phyloP scores from a whole-genome alignment of 2,888 invertebrate genomes.

The Cataglyphis cursor region DNA sequence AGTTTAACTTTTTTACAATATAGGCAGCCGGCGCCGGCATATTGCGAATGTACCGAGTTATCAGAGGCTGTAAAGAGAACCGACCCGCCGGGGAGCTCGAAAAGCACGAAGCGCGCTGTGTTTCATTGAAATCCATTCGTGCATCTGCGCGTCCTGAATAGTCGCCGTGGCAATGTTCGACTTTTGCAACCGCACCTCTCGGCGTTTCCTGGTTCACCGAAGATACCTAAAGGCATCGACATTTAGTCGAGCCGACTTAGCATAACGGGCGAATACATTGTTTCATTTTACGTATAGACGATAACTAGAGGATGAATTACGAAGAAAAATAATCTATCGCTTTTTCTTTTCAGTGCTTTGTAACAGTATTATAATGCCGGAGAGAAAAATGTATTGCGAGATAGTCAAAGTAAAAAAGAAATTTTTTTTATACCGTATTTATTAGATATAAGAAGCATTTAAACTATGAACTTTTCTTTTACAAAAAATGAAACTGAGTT shows the following conservation, averaged over 20 bases:
- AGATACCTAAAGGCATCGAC: conserved; percentile 44
- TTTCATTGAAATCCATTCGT: conserved; percentile 76
- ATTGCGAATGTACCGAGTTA: conserved; percentile 70
- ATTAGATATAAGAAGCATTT: background rate
- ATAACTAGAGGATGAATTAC: conserved; percentile 27
- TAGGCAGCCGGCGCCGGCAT: conserved; percentile 57
- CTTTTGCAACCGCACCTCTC: conserved; percentile 76
- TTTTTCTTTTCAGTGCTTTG: background rate
- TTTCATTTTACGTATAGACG: conserved; percentile 34
- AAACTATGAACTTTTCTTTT: background rate
- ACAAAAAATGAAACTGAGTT: background rate
- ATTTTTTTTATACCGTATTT: background rate
- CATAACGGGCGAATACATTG: conserved; percentile 19
- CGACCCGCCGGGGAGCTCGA: conserved; percentile 48
- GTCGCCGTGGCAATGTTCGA: conserved; percentile 66
- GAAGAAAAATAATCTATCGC: background rate
- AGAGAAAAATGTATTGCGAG: background rate
- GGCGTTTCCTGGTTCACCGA: conserved; percentile 75
- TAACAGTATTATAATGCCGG: conserved; percentile 8
- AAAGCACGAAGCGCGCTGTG: conserved; percentile 63
- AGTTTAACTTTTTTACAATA: conserved; percentile 62
- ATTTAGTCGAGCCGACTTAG: conserved; percentile 29
- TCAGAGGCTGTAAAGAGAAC: conserved; percentile 61
- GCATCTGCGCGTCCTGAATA: conserved; percentile 74
- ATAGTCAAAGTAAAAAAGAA: background rate